Evolutionary conservation across 2,797 vertebrate species (phyloP).

Genomic region (Threskiornis aethiopicus): DNA sequence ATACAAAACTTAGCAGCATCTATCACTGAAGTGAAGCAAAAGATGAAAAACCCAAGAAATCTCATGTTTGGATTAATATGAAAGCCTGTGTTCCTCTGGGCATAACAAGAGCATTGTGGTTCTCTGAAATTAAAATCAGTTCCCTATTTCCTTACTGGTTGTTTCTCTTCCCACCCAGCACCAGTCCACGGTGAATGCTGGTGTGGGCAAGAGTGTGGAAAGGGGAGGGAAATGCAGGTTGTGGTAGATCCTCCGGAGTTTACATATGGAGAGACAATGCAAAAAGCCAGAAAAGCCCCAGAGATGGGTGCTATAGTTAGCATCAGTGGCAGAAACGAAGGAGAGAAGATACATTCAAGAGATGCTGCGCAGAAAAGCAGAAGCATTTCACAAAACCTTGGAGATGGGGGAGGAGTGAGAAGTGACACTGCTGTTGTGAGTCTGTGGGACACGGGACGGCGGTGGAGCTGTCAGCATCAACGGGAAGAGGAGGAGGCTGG

Average conservation of each 20-base stretch:
- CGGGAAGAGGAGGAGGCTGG: not conserved
- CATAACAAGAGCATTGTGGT: not conserved
- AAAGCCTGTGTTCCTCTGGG: not conserved
- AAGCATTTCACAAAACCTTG: not conserved
- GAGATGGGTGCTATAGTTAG: not conserved
- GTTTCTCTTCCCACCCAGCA: not conserved
- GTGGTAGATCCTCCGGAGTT: not conserved
- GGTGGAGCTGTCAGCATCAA: not conserved
- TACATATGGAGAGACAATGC: fast-evolving
- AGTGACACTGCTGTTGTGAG: not conserved
- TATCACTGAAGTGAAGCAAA: not conserved
- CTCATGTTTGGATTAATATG: not conserved
- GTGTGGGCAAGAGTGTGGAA: not conserved
- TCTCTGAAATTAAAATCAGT: not conserved
- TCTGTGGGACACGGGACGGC: fast-evolving
- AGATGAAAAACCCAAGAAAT: not conserved
- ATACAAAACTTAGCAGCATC: not conserved
- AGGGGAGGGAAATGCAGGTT: not conserved
- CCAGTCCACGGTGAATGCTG: not conserved
- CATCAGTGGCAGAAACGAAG: not conserved
- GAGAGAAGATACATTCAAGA: not conserved
- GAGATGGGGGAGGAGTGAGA: not conserved
- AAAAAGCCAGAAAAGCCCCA: not conserved
- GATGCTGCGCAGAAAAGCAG: not conserved
- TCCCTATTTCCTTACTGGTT: not conserved